phyloP scores from a whole-genome alignment of 2,797 vertebrate genomes.

The Molothrus aeneus region DNA sequence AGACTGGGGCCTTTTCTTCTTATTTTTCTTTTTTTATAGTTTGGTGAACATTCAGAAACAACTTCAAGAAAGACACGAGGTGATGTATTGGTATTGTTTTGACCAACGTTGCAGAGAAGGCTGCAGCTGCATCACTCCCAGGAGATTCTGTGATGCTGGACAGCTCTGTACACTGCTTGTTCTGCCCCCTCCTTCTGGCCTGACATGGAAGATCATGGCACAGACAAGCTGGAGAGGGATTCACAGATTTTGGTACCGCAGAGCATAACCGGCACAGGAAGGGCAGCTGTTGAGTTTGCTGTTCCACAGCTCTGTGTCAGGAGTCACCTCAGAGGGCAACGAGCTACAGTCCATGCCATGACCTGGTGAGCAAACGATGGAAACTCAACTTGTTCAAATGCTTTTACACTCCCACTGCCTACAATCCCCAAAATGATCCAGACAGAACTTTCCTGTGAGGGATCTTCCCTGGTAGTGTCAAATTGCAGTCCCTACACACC shows the following conservation, averaged over 20 bases:
- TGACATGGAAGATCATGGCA: background rate
- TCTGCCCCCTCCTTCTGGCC: background rate
- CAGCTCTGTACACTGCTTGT: background rate
- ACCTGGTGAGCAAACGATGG: background rate
- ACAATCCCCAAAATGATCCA: background rate
- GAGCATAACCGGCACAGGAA: accelerated
- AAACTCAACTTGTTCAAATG: background rate
- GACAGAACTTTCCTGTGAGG: background rate
- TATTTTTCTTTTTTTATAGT: background rate
- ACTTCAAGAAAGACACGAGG: background rate
- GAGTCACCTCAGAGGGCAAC: background rate
- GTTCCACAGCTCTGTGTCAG: accelerated
- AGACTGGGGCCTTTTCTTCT: background rate
- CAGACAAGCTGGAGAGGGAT: background rate
- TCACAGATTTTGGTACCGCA: background rate
- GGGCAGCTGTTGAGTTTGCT: background rate
- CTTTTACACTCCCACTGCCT: background rate
- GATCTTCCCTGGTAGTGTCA: background rate
- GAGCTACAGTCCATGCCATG: accelerated
- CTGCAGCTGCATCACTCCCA: background rate
- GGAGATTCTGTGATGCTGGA: accelerated
- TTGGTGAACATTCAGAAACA: background rate
- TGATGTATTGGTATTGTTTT: background rate
- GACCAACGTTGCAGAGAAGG: background rate
- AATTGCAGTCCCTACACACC: accelerated